A percentile compares a stretch with the other conserved stretches of the same genome.
Conservation (phyloP, 2,113 vertebrate genomes). For the Seriola aureovittata region DNA sequence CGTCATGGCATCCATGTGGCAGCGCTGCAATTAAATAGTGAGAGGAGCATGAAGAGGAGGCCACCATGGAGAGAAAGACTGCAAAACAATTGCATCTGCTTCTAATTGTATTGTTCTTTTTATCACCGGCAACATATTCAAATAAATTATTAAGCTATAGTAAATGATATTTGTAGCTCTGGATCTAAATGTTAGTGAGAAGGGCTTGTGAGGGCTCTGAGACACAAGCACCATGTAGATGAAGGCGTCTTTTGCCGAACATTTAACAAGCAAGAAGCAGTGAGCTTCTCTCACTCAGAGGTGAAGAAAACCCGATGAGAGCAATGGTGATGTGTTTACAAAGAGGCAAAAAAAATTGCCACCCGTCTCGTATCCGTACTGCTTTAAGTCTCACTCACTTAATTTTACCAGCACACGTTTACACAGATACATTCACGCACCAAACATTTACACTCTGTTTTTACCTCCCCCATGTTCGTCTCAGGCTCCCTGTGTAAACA, state of each 20-base stretch:
- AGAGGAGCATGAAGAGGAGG: slow-evolving; percentile 59
- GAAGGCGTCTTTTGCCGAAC: background rate
- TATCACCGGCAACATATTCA: background rate
- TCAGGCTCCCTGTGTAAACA: slow-evolving; percentile 48
- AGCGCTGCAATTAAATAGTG: slow-evolving; percentile 73
- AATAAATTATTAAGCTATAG: background rate
- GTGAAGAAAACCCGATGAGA: slow-evolving; percentile 10
- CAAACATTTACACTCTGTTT: slow-evolving; percentile 22
- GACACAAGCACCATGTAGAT: background rate
- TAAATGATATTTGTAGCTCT: slow-evolving; percentile 18
- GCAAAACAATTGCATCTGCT: slow-evolving; percentile 32
- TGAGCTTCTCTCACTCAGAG: background rate
- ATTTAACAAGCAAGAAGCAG: background rate
- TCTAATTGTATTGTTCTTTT: slow-evolving; percentile 33
- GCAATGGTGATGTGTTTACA: slow-evolving; percentile 30
- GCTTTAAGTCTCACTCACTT: slow-evolving; percentile 34
- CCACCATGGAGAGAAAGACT: slow-evolving; percentile 48
- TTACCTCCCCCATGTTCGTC: slow-evolving; percentile 8
- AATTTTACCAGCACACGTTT: slow-evolving; percentile 19
- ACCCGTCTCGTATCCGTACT: background rate
- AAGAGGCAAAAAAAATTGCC: slow-evolving; percentile 18
- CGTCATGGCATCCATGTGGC: slow-evolving; percentile 68
- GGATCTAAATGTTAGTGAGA: background rate
- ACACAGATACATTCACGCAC: slow-evolving; percentile 24
- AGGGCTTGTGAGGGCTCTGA: background rate